Conservation (phyloP, 1,140 invertebrate genomes). For the Asbolus verrucosus region DNA sequence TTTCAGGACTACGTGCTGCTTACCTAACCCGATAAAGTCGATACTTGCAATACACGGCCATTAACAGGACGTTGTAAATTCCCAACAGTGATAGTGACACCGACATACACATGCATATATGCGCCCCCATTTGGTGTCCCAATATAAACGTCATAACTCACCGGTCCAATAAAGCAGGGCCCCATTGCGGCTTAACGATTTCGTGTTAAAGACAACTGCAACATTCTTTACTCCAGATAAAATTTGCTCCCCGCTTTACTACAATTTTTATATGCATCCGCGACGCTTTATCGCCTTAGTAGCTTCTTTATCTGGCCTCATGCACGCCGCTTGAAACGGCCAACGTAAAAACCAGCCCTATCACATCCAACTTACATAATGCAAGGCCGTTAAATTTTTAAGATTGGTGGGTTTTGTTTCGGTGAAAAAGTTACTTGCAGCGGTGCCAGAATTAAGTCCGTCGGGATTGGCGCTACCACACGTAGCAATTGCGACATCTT, state of each 20-base stretch:
- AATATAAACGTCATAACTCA: conserved; percentile 38
- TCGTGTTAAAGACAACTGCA: conserved; percentile 16
- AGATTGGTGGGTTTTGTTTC: neutral
- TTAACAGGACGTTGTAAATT: conserved; percentile 36
- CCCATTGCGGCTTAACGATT: conserved; percentile 22
- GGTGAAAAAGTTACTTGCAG: no score
- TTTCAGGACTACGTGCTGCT: neutral
- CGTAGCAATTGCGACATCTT: no score
- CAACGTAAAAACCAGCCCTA: conserved; percentile 32
- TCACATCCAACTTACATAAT: no score
- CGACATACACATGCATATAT: conserved; percentile 7
- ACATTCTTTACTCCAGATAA: conserved; percentile 18
- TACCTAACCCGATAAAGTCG: conserved; percentile 21
- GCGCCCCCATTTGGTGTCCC: conserved; percentile 18
- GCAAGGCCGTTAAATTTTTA: neutral
- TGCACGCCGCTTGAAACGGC: conserved; percentile 13
- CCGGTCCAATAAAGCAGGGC: conserved; percentile 25
- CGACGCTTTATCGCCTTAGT: conserved; percentile 21
- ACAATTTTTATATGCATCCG: conserved; percentile 45
- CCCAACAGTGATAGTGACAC: conserved; percentile 19
- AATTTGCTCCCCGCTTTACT: conserved; percentile 36
- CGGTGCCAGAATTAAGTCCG: no score
- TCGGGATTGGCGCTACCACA: no score
- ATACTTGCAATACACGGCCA: conserved; percentile 5
- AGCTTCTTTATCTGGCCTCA: conserved; percentile 41